These are phyloP conservation scores for Eurytoma adleriae DNA, from an alignment of 2,888 invertebrate species.

Conservation along the genomic window DNA sequence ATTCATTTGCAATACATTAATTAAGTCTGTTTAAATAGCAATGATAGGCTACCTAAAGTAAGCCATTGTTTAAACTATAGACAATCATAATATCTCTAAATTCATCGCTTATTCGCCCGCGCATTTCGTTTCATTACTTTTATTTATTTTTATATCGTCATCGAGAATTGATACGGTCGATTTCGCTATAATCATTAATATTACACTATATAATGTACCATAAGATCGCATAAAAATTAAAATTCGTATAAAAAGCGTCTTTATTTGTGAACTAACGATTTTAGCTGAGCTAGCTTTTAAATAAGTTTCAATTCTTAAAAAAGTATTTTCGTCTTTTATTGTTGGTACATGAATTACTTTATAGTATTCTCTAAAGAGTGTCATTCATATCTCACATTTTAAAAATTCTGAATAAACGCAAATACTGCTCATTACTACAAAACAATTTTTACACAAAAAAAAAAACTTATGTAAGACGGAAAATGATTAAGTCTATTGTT, in stretches of 20 bases:
- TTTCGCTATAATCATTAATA: conserved; percentile 61
- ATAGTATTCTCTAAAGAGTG: conserved; percentile 41
- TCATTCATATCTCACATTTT: conserved; percentile 46
- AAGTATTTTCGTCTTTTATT: conserved; percentile 65
- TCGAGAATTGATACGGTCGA: conserved; percentile 66
- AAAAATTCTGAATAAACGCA: conserved; percentile 47
- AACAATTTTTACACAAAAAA: conserved; percentile 54
- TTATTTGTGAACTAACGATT: conserved; percentile 68
- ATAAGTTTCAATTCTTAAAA: conserved; percentile 72
- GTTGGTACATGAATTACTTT: conserved; percentile 45
- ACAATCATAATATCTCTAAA: conserved; percentile 71
- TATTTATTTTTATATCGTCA: conserved; percentile 62
- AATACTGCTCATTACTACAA: conserved; percentile 49
- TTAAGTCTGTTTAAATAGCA: conserved; percentile 76
- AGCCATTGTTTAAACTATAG: conserved; percentile 74
- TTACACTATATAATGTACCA: conserved; percentile 68
- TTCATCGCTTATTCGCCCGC: conserved; percentile 61
- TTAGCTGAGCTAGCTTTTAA: conserved; percentile 69
- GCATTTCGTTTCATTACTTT: conserved; percentile 57
- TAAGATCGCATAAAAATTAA: conserved; percentile 74
- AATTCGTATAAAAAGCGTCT: conserved; percentile 76
- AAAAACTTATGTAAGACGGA: conserved; percentile 40
- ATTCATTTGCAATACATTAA: conserved; percentile 75
- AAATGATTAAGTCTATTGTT: conserved; percentile 51
- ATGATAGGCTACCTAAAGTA: conserved; percentile 72